Base-by-base conservation (phyloP, 2,888 invertebrate species). In the Tenthredo notha region DNA sequence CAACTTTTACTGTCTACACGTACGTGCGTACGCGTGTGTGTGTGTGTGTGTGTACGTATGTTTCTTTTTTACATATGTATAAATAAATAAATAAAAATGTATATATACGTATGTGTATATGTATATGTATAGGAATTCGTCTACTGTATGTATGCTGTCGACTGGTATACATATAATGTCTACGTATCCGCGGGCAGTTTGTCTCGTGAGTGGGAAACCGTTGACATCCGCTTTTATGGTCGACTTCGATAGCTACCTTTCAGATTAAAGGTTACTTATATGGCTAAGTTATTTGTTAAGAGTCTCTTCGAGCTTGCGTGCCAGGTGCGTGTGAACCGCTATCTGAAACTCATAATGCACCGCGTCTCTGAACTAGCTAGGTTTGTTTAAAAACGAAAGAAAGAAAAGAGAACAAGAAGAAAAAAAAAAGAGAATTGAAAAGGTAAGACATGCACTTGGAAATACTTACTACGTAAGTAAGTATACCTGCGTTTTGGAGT, bases 211-310 rank as follows among this genome's bases (percentile, higher is more conserved):
- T 67, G 67, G 83, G 15, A 83, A 83, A 83, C 67, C 83, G 83
- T 65, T 83, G 83, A 67, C 83, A 83, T 83, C 67, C 83, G 83
- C 47, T 67, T 83, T 83, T 83, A 83, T 67, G 83, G 83, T 67
- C 65, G 83, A 70, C 25, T 80, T 83, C 83, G 83, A 83, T 83
- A 43, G 83, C 47, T 83, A 67, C 83, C 83, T 67, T 83, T 43
- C 83, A 88, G 89, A 90, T 90, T 89, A 88, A 90, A 86, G 85
- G 86, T 86, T 86, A 47, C 89, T 89, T 88, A 89, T 89, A 89
- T 86, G 90, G 90, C 82, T 72, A 88, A 87, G 89, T 88, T 89
- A 89, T 90, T 90, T 88, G 90, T 90, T 88, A 87, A 89, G 87
- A 88, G 87, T 82, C 85, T 86, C 83, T 83, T 70, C 85, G 85